Base-by-base conservation (phyloP, 2,113 vertebrate genomes). In the Nyctereutes procyonoides region DNA sequence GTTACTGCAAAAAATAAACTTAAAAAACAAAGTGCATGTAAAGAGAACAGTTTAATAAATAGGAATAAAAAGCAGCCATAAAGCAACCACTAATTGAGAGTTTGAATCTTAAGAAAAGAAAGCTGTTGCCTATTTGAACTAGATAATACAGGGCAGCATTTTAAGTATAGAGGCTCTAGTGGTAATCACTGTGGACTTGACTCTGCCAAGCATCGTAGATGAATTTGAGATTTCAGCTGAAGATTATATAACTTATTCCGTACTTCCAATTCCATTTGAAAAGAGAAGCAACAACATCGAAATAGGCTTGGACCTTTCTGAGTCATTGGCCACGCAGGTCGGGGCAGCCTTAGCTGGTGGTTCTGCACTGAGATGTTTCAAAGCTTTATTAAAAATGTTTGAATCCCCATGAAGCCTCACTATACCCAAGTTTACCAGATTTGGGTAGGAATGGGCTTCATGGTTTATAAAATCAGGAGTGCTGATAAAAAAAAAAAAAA, bases 391-490 rank as follows among this genome's bases (percentile, higher is more conserved):
- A 76, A 28, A 48, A 74, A 48, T 76, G 73, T 76, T 51, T 48
- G 14, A 38, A 76, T 76, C 24, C 38, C 24, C 38, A 76, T 74
- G 38, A 74, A 74, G 38, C 22, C 24, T 38, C 38, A 74, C 38
- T 43, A 74, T 43, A 43, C 38, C 73, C 24, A 74, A 48, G 12
- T 76, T 48, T 76, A 76, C 24, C 73, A 76, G 73, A 76, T 76
- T 48, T 76, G 24, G 73, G 24, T 28, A 76, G 43, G 38, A 76
- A 76, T 99, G 14, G 99, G 79, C 19, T 98, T 97, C 13, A 2
- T 95, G 15, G 98, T 99, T 97, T 99, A 99, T 98, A 99, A 99
- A 98, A 26, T 99, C 56, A 99, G 99, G 67, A 99, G 98, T 30
- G 99, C 99, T 53, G 99, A 99, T 99, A 1, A 26, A 76, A 48